Evolutionary conservation across 2,113 vertebrate genomes (phyloP).

Genomic region (Scomber scombrus): DNA sequence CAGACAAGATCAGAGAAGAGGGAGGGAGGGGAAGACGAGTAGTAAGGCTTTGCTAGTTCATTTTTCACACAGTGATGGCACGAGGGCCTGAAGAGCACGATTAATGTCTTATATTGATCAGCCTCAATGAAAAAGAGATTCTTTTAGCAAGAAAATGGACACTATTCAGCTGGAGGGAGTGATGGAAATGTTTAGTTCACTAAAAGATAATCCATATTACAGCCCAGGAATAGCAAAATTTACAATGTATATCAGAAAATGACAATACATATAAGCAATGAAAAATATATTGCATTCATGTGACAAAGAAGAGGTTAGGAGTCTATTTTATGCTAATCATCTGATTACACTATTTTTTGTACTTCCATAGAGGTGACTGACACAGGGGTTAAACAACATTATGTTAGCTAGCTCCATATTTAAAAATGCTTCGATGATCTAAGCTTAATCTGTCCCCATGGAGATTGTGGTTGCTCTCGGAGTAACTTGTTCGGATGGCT

Average conservation of each 20-base stretch:
- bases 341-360: conserved; percentile 71
- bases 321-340: conserved; percentile 23
- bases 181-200: conserved; percentile 74
- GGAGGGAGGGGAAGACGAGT: not conserved
- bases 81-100: conserved; percentile 68
- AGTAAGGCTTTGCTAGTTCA: conserved; percentile 61
- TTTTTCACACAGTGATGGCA: conserved; percentile 79
- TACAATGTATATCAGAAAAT: too few relatives aligned
- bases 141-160: conserved; percentile 82
- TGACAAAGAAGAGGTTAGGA: conserved; percentile 21
- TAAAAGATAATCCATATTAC: conserved; percentile 82
- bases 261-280: not conserved
- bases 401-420: conserved; percentile 83
- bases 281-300: not conserved
- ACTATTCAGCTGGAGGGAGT: conserved; percentile 70
- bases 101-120: conserved; percentile 88
- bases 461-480: conserved; percentile 82
- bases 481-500: conserved; percentile 89
- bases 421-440: conserved; percentile 85
- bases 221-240: too few relatives aligned
- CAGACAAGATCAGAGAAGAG: not conserved
- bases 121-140: conserved; percentile 85
- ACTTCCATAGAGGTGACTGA: conserved; percentile 75
- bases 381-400: conserved; percentile 86
- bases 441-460: conserved; percentile 84